Base-by-base conservation (phyloP, 2,888 invertebrate genomes). In the Dryomyza anilis region DNA sequence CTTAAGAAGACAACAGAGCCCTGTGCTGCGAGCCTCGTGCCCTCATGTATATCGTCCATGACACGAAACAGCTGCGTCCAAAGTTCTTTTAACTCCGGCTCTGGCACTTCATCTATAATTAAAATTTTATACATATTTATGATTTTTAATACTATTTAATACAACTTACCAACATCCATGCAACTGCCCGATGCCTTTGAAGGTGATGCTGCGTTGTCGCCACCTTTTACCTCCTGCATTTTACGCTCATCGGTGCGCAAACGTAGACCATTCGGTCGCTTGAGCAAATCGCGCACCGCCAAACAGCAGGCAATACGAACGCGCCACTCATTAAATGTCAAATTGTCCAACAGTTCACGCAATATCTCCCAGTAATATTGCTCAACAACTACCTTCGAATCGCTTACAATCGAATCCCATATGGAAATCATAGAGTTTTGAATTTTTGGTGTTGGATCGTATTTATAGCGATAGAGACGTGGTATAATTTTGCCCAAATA, bases 41-140 rank as follows among this genome's bases (percentile, higher is more conserved):
- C 92, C 78, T 94, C 96, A 80, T 97, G 96, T 72, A 95, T 93
- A 81, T 97, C 97, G 79, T 97, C 97, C 91, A 95, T 92, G 0
- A 96, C 96, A 21, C 95, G 85, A 80, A 96, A 94, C 68, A 96
- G 83, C 76, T 92, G 91, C 33, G 86, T 85, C 95, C 96, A 96
- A 0, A 84, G 71, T 56, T 82, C 80, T 2, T 76, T 75, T 0
- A 84, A 68, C 69, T 84, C 84, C 1, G 83, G 83, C 63, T 84
- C 84, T 1, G 81, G 79, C 19, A 81, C 74, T 48, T 80, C 80
- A 65, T 79, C 79, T 73, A 30, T 21, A 10, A 50, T 7, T 16
- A 2, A 16, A 43, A 16, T 43, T 12, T 39, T 39, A 39, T n/a
- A 2, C 1, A n/a, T n/a, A 56, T 23, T 21, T 19, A 19, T 73